phyloP scores from a whole-genome alignment of 2,888 invertebrate species.

The Megastigmus dorsalis region DNA sequence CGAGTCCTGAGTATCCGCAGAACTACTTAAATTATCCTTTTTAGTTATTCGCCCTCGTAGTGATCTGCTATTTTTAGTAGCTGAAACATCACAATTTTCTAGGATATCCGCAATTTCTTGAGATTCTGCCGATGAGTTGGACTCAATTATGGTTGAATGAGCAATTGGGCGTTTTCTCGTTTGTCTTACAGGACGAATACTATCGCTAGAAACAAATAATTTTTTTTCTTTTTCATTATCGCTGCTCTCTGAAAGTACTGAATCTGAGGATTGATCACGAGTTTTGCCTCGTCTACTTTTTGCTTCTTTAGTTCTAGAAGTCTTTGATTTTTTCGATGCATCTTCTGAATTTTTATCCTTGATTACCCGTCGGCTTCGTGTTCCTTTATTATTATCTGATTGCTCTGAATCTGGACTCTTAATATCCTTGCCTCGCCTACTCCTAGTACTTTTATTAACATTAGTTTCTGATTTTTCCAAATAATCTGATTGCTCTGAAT shows the following conservation, averaged over 20 bases:
- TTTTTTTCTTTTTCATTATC: constrained; percentile 5
- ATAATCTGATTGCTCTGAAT: not conserved
- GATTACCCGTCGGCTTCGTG: no score
- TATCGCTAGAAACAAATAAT: not conserved
- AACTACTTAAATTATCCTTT: not conserved
- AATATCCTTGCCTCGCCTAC: not conserved
- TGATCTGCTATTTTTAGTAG: not conserved
- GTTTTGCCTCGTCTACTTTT: constrained; percentile 2
- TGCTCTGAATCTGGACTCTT: not conserved
- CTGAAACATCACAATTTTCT: no score
- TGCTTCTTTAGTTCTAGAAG: not conserved
- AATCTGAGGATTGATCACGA: constrained; percentile 11
- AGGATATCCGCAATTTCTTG: constrained; percentile 39
- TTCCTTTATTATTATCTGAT: not conserved
- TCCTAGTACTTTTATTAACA: not conserved
- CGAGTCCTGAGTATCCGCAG: not conserved
- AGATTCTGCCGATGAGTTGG: constrained; percentile 30
- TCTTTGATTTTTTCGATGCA: not conserved
- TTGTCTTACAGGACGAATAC: constrained; percentile 3
- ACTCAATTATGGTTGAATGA: not conserved
- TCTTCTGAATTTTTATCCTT: not conserved
- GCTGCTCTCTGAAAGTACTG: constrained; percentile 17
- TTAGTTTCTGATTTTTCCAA: not conserved
- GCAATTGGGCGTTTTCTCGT: not conserved
- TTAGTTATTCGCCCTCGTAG: not conserved